Percentiles rank a stretch among this genome's conserved stretches.
Conservation (phyloP, 2,113 vertebrate genomes). For the Bambusicola thoracicus region DNA sequence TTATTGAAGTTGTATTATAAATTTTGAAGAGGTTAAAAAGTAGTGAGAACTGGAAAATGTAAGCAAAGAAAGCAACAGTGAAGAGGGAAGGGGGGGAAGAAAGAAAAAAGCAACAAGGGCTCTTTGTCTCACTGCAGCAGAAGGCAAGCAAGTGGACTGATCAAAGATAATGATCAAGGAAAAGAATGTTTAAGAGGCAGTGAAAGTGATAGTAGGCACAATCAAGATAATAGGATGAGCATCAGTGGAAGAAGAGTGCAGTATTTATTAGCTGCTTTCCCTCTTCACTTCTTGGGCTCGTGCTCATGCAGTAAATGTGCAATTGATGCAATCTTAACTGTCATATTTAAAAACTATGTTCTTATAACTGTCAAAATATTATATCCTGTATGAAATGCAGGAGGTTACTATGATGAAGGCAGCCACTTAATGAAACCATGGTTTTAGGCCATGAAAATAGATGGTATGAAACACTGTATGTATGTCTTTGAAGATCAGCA, state of each 20-base stretch:
- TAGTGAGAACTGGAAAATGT: neutral
- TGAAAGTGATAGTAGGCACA: neutral
- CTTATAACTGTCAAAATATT: neutral
- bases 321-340: neutral
- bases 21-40: neutral
- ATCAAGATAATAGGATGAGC: neutral
- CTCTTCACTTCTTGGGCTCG: neutral
- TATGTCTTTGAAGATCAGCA: neutral
- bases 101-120: neutral
- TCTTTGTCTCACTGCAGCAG: neutral
- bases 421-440: neutral
- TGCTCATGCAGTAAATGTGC: neutral
- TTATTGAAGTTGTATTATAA: neutral
- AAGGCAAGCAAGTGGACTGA: neutral
- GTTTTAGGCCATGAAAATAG: neutral
- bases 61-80: neutral
- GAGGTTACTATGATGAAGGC: neutral
- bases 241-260: neutral
- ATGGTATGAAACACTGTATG: neutral
- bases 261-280: neutral
- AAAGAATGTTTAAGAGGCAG: neutral
- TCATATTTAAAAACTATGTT: neutral
- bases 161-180: neutral
- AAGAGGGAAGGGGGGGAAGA: neutral
- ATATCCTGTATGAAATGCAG: neutral